phyloP scores from a whole-genome alignment of 2,113 vertebrate genomes.

The Nipponia nippon region DNA sequence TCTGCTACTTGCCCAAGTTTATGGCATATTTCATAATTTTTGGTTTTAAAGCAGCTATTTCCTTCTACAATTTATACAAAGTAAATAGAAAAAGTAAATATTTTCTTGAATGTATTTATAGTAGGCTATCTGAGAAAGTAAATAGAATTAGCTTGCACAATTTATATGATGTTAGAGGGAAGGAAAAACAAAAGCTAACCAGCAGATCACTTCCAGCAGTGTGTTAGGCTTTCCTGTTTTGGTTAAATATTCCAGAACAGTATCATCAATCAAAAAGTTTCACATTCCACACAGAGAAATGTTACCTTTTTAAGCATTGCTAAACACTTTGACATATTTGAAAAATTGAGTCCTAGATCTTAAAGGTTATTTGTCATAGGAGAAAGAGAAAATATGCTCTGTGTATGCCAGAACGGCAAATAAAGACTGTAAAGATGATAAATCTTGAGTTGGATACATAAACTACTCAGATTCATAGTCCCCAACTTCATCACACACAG shows the following conservation, averaged over 20 bases:
- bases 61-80: background rate
- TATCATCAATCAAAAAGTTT: conserved; percentile 19
- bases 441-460: background rate
- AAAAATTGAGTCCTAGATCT: conserved; percentile 35
- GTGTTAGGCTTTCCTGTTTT: background rate
- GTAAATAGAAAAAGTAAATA: background rate
- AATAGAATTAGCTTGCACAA: background rate
- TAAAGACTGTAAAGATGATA: conserved; percentile 26
- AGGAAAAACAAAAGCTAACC: background rate
- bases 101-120: background rate
- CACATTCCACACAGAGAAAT: background rate
- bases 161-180: background rate
- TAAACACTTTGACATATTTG: conserved; percentile 18
- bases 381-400: background rate
- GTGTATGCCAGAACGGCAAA: background rate
- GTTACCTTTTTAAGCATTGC: conserved; percentile 26
- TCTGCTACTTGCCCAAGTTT: background rate
- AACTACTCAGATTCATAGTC: background rate
- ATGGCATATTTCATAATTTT: background rate
- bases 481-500: background rate
- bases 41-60: background rate
- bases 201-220: background rate
- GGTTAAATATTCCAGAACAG: conserved; percentile 8
- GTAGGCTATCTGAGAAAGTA: background rate
- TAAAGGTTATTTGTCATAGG: conserved; percentile 38